Evolutionary conservation across 2,797 vertebrate genomes (phyloP).

Genomic region (Diplodus sargus): DNA sequence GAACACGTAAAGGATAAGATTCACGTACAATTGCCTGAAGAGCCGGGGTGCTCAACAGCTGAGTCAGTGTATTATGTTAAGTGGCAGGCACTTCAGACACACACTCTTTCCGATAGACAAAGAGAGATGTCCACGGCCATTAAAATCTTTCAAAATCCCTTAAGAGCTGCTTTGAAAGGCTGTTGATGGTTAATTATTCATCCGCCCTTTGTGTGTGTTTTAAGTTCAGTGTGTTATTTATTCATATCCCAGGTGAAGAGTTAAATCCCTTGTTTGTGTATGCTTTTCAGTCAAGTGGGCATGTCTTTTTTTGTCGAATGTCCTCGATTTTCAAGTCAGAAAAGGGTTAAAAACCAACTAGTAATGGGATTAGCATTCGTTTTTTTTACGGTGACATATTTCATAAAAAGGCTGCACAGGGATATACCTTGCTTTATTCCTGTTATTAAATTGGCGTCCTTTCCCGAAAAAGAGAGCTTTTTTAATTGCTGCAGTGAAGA

Average conservation of each 20-base stretch:
- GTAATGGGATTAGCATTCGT: not conserved
- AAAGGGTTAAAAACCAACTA: not conserved
- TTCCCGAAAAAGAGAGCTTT: not conserved
- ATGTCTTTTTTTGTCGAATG: constrained; percentile 8
- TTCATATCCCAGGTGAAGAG: constrained; percentile 53
- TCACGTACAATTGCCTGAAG: constrained; percentile 5
- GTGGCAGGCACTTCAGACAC: constrained; percentile 25
- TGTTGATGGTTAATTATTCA: constrained; percentile 58
- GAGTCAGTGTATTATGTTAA: constrained; percentile 26
- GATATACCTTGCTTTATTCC: not conserved
- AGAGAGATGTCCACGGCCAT: constrained; percentile 31
- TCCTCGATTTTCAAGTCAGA: not conserved
- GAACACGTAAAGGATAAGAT: constrained; percentile 3
- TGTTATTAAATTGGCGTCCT: not conserved
- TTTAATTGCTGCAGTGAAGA: not conserved
- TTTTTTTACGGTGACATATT: not conserved
- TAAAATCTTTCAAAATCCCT: constrained; percentile 46
- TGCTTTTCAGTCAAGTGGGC: constrained; percentile 40
- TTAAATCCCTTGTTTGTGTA: constrained; percentile 60
- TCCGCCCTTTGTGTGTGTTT: constrained; percentile 40
- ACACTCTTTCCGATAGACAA: constrained; percentile 37
- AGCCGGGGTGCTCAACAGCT: constrained; percentile 2
- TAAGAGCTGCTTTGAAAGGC: constrained; percentile 47
- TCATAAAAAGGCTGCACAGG: not conserved
- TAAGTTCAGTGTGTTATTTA: constrained; percentile 54